Evolutionary conservation across 2,797 vertebrate genomes (phyloP).

Genomic region (Parauchenoglanis punctatus): DNA sequence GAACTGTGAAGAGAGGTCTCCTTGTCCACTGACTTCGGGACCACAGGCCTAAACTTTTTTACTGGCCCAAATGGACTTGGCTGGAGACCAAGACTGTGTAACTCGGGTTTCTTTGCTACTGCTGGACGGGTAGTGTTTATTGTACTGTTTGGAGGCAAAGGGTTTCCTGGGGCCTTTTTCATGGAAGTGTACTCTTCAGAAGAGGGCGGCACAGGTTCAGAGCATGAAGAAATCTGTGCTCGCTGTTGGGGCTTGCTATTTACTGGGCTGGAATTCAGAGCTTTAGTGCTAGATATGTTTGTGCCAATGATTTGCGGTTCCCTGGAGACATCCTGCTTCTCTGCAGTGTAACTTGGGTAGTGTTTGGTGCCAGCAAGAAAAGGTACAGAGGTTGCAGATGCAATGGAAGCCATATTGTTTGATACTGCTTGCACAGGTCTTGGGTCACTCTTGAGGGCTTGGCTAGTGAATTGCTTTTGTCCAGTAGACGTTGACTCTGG

Average conservation of each 20-base stretch:
- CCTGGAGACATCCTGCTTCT: constrained; percentile 54
- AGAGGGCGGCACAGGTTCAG: constrained; percentile 10
- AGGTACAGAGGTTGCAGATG: constrained; percentile 37
- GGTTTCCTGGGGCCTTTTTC: constrained; percentile 21
- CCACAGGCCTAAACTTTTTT: constrained; percentile 87
- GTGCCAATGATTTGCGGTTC: constrained; percentile 46
- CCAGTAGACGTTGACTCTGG: constrained; percentile 52
- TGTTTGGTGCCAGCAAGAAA: constrained; percentile 55
- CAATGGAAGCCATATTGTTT: constrained; percentile 31
- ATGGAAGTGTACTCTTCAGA: constrained; percentile 26
- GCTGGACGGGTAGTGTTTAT: constrained; percentile 43
- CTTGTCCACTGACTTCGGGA: constrained; percentile 81
- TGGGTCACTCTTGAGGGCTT: constrained; percentile 51
- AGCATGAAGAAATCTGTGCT: constrained; percentile 43
- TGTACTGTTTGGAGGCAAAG: constrained; percentile 49
- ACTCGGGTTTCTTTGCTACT: constrained; percentile 63
- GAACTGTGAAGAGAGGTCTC: constrained; percentile 85
- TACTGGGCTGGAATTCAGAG: constrained; percentile 51
- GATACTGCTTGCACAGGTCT: constrained; percentile 46
- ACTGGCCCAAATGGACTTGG: constrained; percentile 84
- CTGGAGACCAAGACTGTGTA: background rate
- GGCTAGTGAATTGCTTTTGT: constrained; percentile 50
- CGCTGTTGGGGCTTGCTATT: constrained; percentile 48
- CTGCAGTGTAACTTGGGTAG: constrained; percentile 58
- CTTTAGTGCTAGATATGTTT: constrained; percentile 43